These are phyloP conservation scores for Notiomystis cincta DNA, from an alignment of 2,113 vertebrate species.

Conservation along the genomic window DNA sequence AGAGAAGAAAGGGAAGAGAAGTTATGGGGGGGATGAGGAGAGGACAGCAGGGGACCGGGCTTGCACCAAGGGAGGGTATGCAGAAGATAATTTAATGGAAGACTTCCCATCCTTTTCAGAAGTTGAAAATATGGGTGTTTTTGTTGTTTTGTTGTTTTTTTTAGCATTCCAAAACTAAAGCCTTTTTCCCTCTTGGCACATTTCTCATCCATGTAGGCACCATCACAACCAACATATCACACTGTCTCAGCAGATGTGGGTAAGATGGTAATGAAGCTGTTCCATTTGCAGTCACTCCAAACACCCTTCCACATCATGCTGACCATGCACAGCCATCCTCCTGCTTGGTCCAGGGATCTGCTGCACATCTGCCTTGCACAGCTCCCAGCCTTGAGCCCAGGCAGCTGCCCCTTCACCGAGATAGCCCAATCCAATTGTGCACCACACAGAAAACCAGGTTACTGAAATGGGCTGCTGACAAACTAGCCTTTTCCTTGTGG, in stretches of 20 bases:
- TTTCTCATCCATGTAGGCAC: not conserved
- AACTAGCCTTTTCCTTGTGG: not conserved
- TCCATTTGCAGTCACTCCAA: not conserved
- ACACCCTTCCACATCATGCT: fast-evolving
- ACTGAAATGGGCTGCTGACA: not conserved
- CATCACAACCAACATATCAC: not conserved
- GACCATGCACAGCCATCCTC: not conserved
- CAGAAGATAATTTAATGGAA: not conserved
- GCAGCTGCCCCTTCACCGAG: not conserved
- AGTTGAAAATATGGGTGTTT: too few relatives aligned
- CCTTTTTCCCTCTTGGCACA: not conserved
- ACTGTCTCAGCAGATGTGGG: fast-evolving
- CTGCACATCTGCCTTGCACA: not conserved
- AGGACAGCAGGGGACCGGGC: not conserved
- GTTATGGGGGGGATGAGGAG: not conserved
- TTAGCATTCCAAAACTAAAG: not conserved
- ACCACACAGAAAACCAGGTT: fast-evolving
- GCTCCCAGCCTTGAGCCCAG: not conserved
- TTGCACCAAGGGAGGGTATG: fast-evolving
- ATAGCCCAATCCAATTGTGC: fast-evolving
- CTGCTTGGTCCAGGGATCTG: too few relatives aligned
- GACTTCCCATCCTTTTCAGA: not conserved
- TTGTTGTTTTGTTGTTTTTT: not conserved
- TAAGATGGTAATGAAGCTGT: not conserved
- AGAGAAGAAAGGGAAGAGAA: not conserved